Percentiles rank a stretch among this genome's conserved stretches.
phyloP scores from a whole-genome alignment of 2,113 vertebrate species.

The Tringa solitaria region DNA sequence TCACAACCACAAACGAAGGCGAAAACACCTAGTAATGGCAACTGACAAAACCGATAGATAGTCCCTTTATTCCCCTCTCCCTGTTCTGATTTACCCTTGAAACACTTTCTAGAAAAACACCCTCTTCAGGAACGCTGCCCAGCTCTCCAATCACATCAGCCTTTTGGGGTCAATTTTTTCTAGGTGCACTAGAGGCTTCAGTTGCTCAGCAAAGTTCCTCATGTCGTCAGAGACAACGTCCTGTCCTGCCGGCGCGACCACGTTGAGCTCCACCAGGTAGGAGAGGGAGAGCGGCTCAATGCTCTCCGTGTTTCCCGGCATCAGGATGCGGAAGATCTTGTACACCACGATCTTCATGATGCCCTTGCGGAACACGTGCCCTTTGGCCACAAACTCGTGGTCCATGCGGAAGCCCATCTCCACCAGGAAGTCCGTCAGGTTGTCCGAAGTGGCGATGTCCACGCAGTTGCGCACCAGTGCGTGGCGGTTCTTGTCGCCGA shows the following conservation, averaged over 20 bases:
- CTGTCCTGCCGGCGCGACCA: constrained; percentile 78
- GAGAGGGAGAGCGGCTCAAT: constrained; percentile 91
- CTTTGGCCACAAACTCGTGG: constrained; percentile 94
- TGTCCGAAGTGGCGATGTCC: constrained; percentile 92
- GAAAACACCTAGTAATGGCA: background rate
- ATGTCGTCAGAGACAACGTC: constrained; percentile 90
- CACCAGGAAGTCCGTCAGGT: constrained; percentile 90
- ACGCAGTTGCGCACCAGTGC: constrained; percentile 93
- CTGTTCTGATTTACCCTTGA: background rate
- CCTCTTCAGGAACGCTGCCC: background rate
- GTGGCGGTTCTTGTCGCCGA: constrained; percentile 93
- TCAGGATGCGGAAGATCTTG: constrained; percentile 90
- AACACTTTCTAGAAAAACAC: background rate
- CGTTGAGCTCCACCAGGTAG: constrained; percentile 81
- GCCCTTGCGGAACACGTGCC: constrained; percentile 93
- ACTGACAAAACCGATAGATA: rapidly evolving
- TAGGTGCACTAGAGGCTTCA: constrained; percentile 93
- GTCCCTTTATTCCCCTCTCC: background rate
- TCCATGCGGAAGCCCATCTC: constrained; percentile 99
- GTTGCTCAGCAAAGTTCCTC: constrained; percentile 94
- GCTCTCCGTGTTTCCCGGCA: constrained; percentile 93
- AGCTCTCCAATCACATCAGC: constrained; percentile 69
- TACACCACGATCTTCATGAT: constrained; percentile 94
- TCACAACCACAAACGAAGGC: background rate
- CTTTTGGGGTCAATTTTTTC: constrained; percentile 98